phyloP scores from a whole-genome alignment of 2,888 invertebrate genomes.

The Hecatera dysodea region DNA sequence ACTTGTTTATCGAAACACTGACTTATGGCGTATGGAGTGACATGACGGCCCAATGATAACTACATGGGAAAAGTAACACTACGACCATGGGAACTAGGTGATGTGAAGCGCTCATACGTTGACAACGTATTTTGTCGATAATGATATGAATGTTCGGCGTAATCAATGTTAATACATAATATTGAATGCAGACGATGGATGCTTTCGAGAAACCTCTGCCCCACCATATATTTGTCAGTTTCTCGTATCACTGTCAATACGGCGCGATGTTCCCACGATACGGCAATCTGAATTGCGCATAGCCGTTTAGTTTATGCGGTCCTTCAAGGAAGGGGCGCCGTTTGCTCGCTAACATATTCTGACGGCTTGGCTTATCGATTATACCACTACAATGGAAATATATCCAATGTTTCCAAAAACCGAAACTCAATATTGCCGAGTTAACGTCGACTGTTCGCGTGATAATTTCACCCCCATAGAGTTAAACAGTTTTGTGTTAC shows the following conservation, averaged over 20 bases:
- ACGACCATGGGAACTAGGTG: conserved; percentile 80
- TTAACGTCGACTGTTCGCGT: conserved; percentile 42
- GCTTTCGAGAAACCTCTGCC: conserved; percentile 66
- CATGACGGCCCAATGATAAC: conserved; percentile 76
- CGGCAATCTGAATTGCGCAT: conserved; percentile 73
- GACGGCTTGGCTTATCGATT: conserved; percentile 67
- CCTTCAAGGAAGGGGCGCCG: conserved; percentile 70
- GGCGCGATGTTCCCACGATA: conserved; percentile 74
- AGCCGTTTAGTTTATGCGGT: conserved; percentile 69
- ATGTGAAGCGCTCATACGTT: conserved; percentile 69
- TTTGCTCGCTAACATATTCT: conserved; percentile 65
- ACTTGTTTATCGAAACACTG: conserved; percentile 81
- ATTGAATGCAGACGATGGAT: conserved; percentile 60
- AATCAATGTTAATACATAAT: conserved; percentile 68
- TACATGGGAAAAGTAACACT: conserved; percentile 81
- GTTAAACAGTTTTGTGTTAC: conserved; percentile 75
- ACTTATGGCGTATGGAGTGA: conserved; percentile 79
- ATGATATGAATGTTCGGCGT: conserved; percentile 67
- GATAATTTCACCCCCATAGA: conserved; percentile 64
- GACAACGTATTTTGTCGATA: conserved; percentile 65
- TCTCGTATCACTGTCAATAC: conserved; percentile 77
- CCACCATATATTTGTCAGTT: conserved; percentile 72
- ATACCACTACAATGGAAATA: conserved; percentile 53
- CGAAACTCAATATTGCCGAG: conserved; percentile 34
- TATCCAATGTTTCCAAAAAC: conserved; percentile 34